Base-by-base conservation (phyloP, 2,888 invertebrate genomes). In the Folsomia candida region DNA sequence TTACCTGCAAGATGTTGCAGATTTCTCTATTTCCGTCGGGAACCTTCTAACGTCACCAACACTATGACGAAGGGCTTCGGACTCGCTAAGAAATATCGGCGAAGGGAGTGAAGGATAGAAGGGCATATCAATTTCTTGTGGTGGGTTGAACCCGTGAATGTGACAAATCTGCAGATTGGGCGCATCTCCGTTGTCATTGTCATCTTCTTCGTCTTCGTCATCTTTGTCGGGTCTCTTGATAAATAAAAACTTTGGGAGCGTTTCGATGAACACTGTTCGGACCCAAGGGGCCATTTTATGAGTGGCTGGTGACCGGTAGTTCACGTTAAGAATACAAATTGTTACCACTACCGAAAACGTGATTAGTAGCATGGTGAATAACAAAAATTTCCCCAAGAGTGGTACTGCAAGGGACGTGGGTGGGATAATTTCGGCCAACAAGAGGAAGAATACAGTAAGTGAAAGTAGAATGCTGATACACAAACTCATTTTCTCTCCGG, bases 401-500 rank as follows among this genome's bases (percentile, higher is more conserved):
- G 95, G 94, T 81, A 95, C 93, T 78, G 94, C 94, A 80, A 95
- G 86, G 80, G 94, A 94, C 78, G 95, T 95, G 68, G 95, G 93
- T 80, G 95, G 95, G 83, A 99, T 98, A 84, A 98, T 97, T 90
- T 95, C 94, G 76, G 97, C 97, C 84, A 99, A 87, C 82, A 99
- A 89, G 84, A 99, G 88, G 88, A 99, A 98, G 88, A 99, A 99
- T 87, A 99, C 97, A 83, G 98, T 98, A 83, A 99, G 88, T 77
- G 98, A 97, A 82, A 99, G 93, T 81, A 99, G 91, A 86, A 99
- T 97, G 81, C 97, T 97, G 84, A 98, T 96, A 87, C 97, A 97
- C 77, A 98, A 89, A 75, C 97, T 96, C 81, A 97, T 86, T 81
- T 82, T 78, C 57, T 74, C 74, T 11, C 74, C 66, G 18, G 51